A percentile compares a stretch with the other conserved stretches of the same genome.
phyloP scores from a whole-genome alignment of 1,140 invertebrate species.

The Battus philenor region DNA sequence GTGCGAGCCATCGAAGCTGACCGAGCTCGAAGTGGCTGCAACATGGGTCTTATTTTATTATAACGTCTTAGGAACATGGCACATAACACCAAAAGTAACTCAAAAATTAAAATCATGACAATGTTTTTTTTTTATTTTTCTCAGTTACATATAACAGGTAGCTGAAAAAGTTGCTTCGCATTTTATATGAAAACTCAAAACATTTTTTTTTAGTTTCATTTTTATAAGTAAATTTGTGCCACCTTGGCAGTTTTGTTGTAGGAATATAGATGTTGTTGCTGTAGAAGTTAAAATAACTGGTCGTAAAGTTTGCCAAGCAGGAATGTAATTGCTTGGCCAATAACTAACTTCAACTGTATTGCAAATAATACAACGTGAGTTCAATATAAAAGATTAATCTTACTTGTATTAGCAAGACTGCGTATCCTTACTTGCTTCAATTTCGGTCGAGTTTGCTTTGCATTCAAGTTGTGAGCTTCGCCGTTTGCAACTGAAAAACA shows the following conservation, averaged over 20 bases:
- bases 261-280: too few relatives aligned
- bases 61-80: background rate
- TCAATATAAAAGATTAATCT: conserved; percentile 18
- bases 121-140: too few relatives aligned
- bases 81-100: background rate
- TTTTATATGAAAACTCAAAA: too few relatives aligned
- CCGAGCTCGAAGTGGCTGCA: conserved; percentile 37
- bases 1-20: conserved; percentile 66
- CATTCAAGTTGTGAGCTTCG: conserved; percentile 40
- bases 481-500: conserved; percentile 46
- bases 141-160: too few relatives aligned
- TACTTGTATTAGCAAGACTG: conserved; percentile 38
- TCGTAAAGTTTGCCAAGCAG: background rate
- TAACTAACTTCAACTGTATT: too few relatives aligned
- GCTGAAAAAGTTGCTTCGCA: too few relatives aligned
- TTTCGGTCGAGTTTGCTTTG: conserved; percentile 25
- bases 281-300: background rate
- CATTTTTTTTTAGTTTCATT: background rate
- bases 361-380: too few relatives aligned
- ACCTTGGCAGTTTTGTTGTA: too few relatives aligned
- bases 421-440: conserved; percentile 51
- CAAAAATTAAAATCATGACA: background rate
- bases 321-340: background rate
- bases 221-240: background rate
- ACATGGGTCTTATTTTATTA: background rate